Conservation (phyloP, 1,140 invertebrate genomes). For the Atta cephalotes region DNA sequence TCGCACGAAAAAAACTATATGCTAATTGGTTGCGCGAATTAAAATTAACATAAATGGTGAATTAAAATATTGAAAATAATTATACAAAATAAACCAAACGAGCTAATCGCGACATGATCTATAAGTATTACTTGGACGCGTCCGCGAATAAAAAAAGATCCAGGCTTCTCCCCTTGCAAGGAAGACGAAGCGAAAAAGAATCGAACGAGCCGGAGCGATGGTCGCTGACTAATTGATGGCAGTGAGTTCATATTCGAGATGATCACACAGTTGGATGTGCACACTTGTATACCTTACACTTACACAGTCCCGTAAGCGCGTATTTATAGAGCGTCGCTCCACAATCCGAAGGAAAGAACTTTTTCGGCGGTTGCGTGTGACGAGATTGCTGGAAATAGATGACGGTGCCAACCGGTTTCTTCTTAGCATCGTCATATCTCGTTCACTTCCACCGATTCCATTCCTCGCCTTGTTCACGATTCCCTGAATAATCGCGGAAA, state of each 20-base stretch:
- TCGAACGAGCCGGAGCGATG: background rate
- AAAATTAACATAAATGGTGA: background rate
- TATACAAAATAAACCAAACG: background rate
- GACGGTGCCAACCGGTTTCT: conserved; percentile 19
- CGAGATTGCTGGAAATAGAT: conserved; percentile 75
- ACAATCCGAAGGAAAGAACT: conserved; percentile 63
- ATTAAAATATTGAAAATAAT: conserved; percentile 58
- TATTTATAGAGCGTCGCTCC: conserved; percentile 71
- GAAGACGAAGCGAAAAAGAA: background rate
- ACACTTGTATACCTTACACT: conserved; percentile 60
- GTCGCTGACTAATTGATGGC: conserved; percentile 63
- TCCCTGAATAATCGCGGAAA: background rate
- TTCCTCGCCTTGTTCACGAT: background rate
- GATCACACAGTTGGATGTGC: conserved; percentile 20
- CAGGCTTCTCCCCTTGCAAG: background rate
- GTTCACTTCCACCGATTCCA: conserved; percentile 4
- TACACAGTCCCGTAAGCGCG: conserved; percentile 70
- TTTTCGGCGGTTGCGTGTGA: conserved; percentile 70
- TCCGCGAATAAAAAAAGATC: conserved; percentile 26
- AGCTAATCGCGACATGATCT: conserved; percentile 42
- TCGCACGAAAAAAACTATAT: background rate
- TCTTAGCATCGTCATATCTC: background rate
- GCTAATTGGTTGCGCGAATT: background rate
- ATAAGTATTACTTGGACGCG: conserved; percentile 10
- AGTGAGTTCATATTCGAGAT: conserved; percentile 31